Evolutionary conservation across 2,797 vertebrate species (phyloP).

Genomic region (Mormyrus hasselquistii): DNA sequence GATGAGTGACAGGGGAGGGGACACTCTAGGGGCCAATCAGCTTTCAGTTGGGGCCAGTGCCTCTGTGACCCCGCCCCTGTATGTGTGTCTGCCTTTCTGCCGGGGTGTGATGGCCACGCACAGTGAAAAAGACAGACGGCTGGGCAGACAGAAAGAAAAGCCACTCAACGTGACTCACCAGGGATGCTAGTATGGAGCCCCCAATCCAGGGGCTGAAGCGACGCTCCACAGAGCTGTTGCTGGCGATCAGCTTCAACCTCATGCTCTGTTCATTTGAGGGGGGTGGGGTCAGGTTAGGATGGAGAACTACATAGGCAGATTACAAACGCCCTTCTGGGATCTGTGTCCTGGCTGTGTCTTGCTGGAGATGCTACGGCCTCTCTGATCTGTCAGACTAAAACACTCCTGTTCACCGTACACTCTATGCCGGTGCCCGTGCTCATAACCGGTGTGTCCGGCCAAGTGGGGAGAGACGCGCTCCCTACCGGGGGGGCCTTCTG

Average conservation of each 20-base stretch:
- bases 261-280: conserved; percentile 54
- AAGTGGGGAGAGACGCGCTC: not conserved
- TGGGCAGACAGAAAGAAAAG: not conserved
- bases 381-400: not conserved
- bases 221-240: conserved; percentile 67
- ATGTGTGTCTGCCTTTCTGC: not conserved
- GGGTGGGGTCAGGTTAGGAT: not conserved
- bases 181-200: conserved; percentile 65
- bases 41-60: not conserved
- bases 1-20: not conserved
- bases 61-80: not conserved
- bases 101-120: not conserved
- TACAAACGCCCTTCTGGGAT: not conserved
- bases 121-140: not conserved
- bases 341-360: not conserved
- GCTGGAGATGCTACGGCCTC: not conserved
- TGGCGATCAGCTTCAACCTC: conserved; percentile 67
- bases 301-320: not conserved
- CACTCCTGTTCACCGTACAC: not conserved
- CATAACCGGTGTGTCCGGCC: not conserved
- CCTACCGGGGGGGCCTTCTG: conserved; percentile 65
- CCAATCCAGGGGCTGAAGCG: conserved; percentile 71
- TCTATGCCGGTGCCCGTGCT: not conserved
- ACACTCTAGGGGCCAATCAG: not conserved
- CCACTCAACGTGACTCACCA: conserved; percentile 45